Percentiles rank a stretch among this genome's conserved stretches.
Conservation (phyloP, 1,140 invertebrate genomes). For the Tenebrio molitor region DNA sequence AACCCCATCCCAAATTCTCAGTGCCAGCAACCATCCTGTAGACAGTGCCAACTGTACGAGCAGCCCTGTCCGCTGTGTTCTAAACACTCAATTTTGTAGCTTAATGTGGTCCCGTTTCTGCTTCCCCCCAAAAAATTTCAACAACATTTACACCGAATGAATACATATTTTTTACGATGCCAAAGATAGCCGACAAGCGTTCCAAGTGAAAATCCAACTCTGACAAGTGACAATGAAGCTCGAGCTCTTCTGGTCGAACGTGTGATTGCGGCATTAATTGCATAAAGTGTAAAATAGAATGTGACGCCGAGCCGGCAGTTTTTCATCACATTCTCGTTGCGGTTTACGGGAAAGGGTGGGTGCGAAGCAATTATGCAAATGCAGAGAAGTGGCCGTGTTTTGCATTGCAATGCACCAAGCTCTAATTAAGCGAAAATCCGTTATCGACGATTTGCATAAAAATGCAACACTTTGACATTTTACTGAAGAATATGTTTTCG, state of each 20-base stretch:
- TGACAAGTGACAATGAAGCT: too few species aligned
- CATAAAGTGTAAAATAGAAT: too few species aligned
- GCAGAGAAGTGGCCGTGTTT: too few species aligned
- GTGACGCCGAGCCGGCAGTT: not conserved
- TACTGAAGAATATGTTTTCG: not conserved
- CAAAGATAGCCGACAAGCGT: slow-evolving; percentile 10
- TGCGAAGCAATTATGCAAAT: slow-evolving; percentile 6
- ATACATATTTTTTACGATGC: slow-evolving; percentile 22
- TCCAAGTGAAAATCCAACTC: too few species aligned
- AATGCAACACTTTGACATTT: slow-evolving; percentile 8
- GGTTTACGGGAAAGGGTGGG: slow-evolving; percentile 13
- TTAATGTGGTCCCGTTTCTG: slow-evolving; percentile 35
- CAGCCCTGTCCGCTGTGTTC: slow-evolving; percentile 82
- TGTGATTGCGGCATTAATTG: not conserved
- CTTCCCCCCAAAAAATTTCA: slow-evolving; percentile 10
- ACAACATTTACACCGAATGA: slow-evolving; percentile 2
- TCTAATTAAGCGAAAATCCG: too few species aligned
- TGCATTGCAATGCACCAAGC: not conserved
- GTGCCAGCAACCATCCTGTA: slow-evolving; percentile 83
- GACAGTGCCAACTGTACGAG: slow-evolving; percentile 80
- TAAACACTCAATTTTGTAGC: slow-evolving; percentile 63
- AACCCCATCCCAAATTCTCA: slow-evolving; percentile 79
- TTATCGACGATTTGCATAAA: slow-evolving; percentile 11
- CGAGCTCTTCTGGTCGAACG: not conserved
- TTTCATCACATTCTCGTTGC: slow-evolving; percentile 7